Percentiles rank a stretch among this genome's conserved stretches.
These are phyloP conservation scores for Heteromyza rotundicornis DNA, from an alignment of 2,888 invertebrate species.

Conservation along the genomic window DNA sequence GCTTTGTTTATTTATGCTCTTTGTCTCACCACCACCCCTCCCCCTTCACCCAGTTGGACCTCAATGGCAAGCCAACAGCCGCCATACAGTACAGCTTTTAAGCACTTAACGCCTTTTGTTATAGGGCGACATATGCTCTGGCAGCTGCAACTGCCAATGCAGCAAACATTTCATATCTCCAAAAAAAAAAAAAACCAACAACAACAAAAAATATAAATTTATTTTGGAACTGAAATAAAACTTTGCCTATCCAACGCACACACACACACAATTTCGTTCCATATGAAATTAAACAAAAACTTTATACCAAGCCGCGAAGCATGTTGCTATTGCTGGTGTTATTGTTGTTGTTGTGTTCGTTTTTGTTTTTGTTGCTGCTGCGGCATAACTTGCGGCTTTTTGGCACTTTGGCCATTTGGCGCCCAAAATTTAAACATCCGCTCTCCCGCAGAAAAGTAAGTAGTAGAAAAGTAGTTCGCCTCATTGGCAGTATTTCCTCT, in stretches of 20 bases:
- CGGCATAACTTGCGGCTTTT: background rate
- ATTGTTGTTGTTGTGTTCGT: no score
- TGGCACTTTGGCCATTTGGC: background rate
- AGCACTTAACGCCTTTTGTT: background rate
- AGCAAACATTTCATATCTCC: background rate
- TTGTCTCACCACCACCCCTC: no score
- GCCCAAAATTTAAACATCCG: constrained; percentile 3
- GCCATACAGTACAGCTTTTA: background rate
- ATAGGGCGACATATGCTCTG: background rate
- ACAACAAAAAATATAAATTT: background rate
- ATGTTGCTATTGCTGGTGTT: no score
- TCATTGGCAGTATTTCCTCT: constrained; percentile 2
- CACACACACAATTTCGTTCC: no score
- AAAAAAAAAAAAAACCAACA: no score
- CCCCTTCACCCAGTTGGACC: background rate
- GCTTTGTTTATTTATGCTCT: constrained; percentile 3
- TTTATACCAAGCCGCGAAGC: background rate
- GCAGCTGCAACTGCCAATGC: background rate
- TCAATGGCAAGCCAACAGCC: no score
- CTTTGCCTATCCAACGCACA: background rate
- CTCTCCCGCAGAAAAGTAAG: background rate
- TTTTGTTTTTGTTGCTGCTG: background rate
- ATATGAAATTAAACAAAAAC: constrained; percentile 4
- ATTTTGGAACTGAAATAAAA: background rate
- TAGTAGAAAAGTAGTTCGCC: background rate